A percentile compares a stretch with the other conserved stretches of the same genome.
These are phyloP conservation scores for Idaea straminata DNA, from an alignment of 2,888 invertebrate species.

Conservation along the genomic window DNA sequence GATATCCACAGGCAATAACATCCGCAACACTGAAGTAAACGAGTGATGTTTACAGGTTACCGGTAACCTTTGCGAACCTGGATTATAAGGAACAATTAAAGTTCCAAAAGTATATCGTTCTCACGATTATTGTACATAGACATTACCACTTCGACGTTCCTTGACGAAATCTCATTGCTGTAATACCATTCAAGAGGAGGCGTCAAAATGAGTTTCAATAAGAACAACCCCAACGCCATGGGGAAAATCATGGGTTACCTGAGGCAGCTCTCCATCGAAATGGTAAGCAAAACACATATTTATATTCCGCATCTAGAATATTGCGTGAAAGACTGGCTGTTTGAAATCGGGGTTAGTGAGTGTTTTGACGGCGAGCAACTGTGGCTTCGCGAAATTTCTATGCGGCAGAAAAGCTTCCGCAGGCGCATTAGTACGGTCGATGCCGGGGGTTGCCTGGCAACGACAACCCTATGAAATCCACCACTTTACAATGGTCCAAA, in stretches of 20 bases:
- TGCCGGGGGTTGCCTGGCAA: constrained; percentile 57
- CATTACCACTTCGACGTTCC: constrained; percentile 72
- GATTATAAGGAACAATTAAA: constrained; percentile 56
- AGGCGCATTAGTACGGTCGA: constrained; percentile 36
- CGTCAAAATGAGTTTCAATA: constrained; percentile 76
- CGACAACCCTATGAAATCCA: constrained; percentile 24
- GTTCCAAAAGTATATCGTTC: constrained; percentile 46
- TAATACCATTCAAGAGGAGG: constrained; percentile 35
- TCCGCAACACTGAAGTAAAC: constrained; percentile 24
- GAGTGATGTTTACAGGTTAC: constrained; percentile 56
- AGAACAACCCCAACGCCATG: constrained; percentile 74
- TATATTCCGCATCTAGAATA: neutral
- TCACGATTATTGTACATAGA: constrained; percentile 58
- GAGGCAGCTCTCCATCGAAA: constrained; percentile 75
- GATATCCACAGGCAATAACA: constrained; percentile 17
- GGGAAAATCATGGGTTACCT: constrained; percentile 77
- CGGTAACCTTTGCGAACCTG: constrained; percentile 63
- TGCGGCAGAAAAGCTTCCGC: constrained; percentile 39
- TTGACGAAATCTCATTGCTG: constrained; percentile 47
- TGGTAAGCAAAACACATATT: constrained; percentile 54
- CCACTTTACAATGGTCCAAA: constrained; percentile 8
- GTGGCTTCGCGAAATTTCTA: constrained; percentile 43
- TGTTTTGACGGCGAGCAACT: neutral
- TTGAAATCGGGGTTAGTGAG: neutral
- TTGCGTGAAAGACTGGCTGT: neutral